Evolutionary conservation across 2,888 invertebrate genomes (phyloP), one percentile per base, ranked within the genome.

Genomic region (Cerceris ruficornis): DNA sequence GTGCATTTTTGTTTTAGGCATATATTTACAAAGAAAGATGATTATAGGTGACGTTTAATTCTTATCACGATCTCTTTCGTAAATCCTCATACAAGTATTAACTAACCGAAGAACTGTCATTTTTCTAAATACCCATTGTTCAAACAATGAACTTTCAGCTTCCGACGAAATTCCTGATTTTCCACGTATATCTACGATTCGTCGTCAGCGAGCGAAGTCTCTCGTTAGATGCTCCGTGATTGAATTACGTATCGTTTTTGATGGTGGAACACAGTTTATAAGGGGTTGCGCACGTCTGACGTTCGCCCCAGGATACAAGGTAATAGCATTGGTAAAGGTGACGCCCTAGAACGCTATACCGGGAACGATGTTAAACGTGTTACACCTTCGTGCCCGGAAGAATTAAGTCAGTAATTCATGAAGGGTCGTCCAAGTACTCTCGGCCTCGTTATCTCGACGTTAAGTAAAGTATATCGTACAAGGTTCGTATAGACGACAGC

Each of bases 371-470:
- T 80, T 86, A 76, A 79, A 79, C 67, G 83, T 65, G 76, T 80
- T 82, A 77, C 69, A 72, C 75, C 67, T 64, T 67, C 76, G 70
- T 76, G 80, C 80, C 71, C 67, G 75, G 72, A 85, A 83, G 86
- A 84, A 86, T 86, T 83, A 83, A 84, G 83, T 81, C 66, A 72
- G 80, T 86, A 77, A 83, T 85, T 85, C 83, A 73, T 65, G 81
- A 83, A 68, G 79, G 75, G 61, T 74, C 82, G 82, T 77, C 82
- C 77, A 71, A 82, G 75, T 76, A 84, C 84, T 84, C 81, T 57
- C 68, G 65, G 70, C 59, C 70, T 80, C 71, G 80, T 81, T 80
- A 80, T 81, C 73, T 75, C 64, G 69, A 70, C 80, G 69, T 83
- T 82, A 77, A 82, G 75, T 64, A 81, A 78, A 70, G 73, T 69